Evolutionary conservation across 1,140 invertebrate genomes (phyloP).

Genomic region (Adelges cooleyi): DNA sequence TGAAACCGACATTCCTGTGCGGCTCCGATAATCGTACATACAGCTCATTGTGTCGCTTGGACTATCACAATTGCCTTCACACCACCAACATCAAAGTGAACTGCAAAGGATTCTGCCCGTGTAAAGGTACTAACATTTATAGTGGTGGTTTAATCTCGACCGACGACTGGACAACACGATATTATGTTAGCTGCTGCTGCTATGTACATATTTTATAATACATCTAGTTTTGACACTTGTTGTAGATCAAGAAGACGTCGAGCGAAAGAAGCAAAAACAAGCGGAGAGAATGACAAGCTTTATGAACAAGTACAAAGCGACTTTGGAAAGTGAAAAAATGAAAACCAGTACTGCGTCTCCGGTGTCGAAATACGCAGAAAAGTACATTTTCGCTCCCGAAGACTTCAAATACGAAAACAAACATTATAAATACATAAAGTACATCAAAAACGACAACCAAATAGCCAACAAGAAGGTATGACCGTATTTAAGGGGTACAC

Average conservation of each 20-base stretch:
- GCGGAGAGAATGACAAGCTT: constrained; percentile 48
- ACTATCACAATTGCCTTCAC: constrained; percentile 87
- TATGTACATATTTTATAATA: constrained; percentile 29
- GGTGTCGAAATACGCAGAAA: constrained; percentile 32
- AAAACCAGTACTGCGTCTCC: constrained; percentile 5
- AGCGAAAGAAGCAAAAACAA: constrained; percentile 50
- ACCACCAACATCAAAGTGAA: constrained; percentile 55
- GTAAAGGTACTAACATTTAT: constrained; percentile 49
- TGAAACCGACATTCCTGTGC: constrained; percentile 71
- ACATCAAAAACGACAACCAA: constrained; percentile 58
- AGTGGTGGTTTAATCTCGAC: neutral
- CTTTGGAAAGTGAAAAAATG: constrained; percentile 24
- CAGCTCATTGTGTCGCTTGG: constrained; percentile 73
- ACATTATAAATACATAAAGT: constrained; percentile 68
- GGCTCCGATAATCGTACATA: constrained; percentile 86
- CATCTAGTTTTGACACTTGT: constrained; percentile 35
- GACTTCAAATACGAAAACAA: constrained; percentile 70
- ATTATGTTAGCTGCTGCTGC: neutral
- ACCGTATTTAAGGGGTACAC: constrained; percentile 7
- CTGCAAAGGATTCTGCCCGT: constrained; percentile 83
- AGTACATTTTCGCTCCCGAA: constrained; percentile 56
- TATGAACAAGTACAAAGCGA: constrained; percentile 48
- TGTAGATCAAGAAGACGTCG: constrained; percentile 44
- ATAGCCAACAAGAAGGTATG: constrained; percentile 51
- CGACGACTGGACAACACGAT: too few relatives aligned